Base-by-base conservation (phyloP, 37 sponge, comb jelly and placozoan species). In the Mnemiopsis leidyi region DNA sequence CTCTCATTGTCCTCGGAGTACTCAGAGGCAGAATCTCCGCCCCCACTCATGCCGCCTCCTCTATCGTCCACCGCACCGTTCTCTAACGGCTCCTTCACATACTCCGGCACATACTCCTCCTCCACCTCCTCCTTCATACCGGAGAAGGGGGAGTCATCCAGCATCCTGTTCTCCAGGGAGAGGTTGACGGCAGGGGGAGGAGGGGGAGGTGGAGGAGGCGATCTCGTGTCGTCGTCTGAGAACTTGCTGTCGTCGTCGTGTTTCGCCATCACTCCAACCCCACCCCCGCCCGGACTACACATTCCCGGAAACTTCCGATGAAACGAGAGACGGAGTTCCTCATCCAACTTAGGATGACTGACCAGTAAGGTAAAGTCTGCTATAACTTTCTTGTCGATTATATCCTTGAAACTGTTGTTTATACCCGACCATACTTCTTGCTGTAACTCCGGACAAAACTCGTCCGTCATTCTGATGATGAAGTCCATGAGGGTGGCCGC, bases 401-500 rank as follows among this genome's bases (percentile, higher is more conserved):
- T 93, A 38, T 93, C 93, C 23, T 35, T 16, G 69, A 93, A 93
- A 69, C 85, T 83, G n/a, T 82, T 39, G 35, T 16, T 38, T 83
- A 93, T 82, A 3, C 93, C 93, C 20, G 39, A 3, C 93, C 93
- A 29, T 5, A 69, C 73, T 69, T 92, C 69, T n/a, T 1, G 5
- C 38, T 68, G 23, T 18, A 90, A 38, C 30, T 36, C 68, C 32
- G 93, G 82, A 37, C 69, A 68, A 31, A 37, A 69, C 83, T 93
- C 77, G 37, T 39, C 83, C 23, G 94, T 93, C 93, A 98, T 96
- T 82, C 95, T 94, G 38, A 95, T 96, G 16, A 99, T 93, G 93
- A 99, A 99, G 68, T 99, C 99, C 76, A 99, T 85, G 16, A 99
- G 94, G 7, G 96, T 94, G 25, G 96, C 94, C 20, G 98, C 94